Evolutionary conservation across 1,140 invertebrate species (phyloP), one percentile per base, ranked within the genome.

Genomic region (Brachionus plicatilis): DNA sequence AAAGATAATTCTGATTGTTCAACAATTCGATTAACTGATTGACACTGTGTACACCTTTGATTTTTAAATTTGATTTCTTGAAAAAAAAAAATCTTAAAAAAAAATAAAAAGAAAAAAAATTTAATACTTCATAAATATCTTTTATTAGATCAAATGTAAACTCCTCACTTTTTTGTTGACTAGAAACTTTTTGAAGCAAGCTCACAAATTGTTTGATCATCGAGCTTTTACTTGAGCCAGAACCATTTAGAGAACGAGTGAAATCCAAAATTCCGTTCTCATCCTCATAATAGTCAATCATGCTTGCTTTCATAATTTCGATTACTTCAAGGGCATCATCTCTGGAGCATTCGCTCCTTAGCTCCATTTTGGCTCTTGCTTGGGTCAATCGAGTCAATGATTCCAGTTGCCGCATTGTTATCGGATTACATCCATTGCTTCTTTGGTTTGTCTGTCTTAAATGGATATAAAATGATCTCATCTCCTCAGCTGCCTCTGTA

Each of bases 371-470:
- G 14, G 82, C 82, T 24, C 82, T 56, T 17, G 82, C 82, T n/a
- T 83, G 60, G n/a, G 82, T 83, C 60, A 98, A 90, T 87, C 95
- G 89, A 47, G 96, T 94, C 66, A 97, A 91, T 7, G 95, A 95
- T 91, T 96, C 94, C 33, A 96, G 91, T 87, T 96, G 94, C 82
- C 95, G 90, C 8, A 89, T 90, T 7, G 94, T 96, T 47, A 96
- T 93, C 2, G 94, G 94, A 83, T 68, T 83, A 11, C 92, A 92
- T 20, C 90, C 90, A 86, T 92, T 91, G 80, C 87, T 88, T 66
- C 88, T 89, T 85, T 94, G 91, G 88, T 93, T 93, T 83, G 92
- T 91, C 86, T 91, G 90, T 27, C 95, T 90, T 47, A 97, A 90
- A 85, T 94, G 91, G 20, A 96, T 89, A 88, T 97, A 98, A 90